Conservation (phyloP, 2,113 vertebrate species). For the Odontesthes bonariensis region DNA sequence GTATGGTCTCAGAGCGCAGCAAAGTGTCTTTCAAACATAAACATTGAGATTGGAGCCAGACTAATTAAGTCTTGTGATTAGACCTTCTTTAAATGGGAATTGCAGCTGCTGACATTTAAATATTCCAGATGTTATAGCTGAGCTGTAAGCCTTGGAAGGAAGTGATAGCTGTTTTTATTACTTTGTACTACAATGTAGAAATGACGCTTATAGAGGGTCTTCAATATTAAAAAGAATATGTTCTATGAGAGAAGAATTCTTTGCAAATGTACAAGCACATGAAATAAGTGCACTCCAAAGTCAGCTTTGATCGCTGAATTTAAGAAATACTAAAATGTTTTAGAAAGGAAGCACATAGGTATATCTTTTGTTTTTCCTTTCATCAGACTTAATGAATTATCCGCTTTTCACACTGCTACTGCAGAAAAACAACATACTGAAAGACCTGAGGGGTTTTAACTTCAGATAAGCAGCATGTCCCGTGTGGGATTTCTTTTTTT, state of each 20-base stretch:
- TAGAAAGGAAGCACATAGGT: not conserved
- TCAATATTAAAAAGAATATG: not conserved
- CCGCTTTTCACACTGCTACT: not conserved
- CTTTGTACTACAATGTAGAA: constrained; percentile 30
- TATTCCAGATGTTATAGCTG: constrained; percentile 61
- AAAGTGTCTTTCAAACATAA: constrained; percentile 64
- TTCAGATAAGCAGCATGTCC: constrained; percentile 32
- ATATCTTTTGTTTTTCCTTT: constrained; percentile 17
- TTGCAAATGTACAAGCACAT: not conserved
- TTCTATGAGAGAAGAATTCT: not conserved
- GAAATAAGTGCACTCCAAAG: too few species aligned
- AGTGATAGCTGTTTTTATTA: constrained; percentile 59
- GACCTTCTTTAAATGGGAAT: constrained; percentile 60
- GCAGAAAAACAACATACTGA: constrained; percentile 26
- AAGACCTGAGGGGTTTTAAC: constrained; percentile 42
- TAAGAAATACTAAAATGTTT: not conserved
- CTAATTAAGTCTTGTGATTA: constrained; percentile 52
- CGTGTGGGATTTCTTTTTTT: constrained; percentile 44
- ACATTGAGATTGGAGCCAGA: constrained; percentile 47
- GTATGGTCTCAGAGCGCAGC: constrained; percentile 43
- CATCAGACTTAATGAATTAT: not conserved
- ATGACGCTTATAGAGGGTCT: not conserved
- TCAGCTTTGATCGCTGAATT: not conserved
- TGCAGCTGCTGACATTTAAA: constrained; percentile 64
- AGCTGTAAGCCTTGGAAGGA: constrained; percentile 52